phyloP scores from a whole-genome alignment of 1,140 invertebrate species.

The Luehdorfia chinensis region DNA sequence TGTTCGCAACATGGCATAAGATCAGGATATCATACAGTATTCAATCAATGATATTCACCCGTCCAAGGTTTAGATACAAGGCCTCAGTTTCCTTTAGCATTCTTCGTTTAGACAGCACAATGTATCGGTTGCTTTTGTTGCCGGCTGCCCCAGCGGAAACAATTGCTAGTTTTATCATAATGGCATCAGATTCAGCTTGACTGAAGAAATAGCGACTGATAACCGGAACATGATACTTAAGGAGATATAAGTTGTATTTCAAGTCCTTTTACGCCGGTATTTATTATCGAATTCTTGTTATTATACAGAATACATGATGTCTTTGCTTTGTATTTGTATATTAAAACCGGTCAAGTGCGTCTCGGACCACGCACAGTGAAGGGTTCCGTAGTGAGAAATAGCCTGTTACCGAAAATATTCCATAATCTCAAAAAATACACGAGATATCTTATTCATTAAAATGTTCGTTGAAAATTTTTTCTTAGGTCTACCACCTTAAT shows the following conservation, averaged over 20 bases:
- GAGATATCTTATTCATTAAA: no score
- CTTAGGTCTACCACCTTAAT: no score
- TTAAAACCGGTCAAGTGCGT: no score
- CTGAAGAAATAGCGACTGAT: conserved; percentile 20
- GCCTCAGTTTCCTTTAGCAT: conserved; percentile 56
- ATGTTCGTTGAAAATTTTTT: no score
- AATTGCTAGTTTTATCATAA: conserved; percentile 53
- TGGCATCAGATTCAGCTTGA: conserved; percentile 46
- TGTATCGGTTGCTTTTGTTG: conserved; percentile 48
- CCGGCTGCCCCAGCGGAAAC: conserved; percentile 25
- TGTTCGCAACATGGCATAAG: conserved; percentile 35
- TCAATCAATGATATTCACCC: conserved; percentile 48
- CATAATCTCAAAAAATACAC: no score
- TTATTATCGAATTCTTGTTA: background rate
- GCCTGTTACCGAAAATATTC: no score
- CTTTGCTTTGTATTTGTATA: no score
- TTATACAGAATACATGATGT: background rate
- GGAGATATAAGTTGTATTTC: background rate
- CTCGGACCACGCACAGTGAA: no score
- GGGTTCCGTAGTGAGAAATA: no score
- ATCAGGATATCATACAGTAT: conserved; percentile 32
- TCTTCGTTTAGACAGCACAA: conserved; percentile 61
- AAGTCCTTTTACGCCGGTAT: background rate
- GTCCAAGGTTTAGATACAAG: conserved; percentile 53
- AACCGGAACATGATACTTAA: conserved; percentile 13